Evolutionary conservation across 2,113 vertebrate species (phyloP).

Genomic region (Redunca redunca): DNA sequence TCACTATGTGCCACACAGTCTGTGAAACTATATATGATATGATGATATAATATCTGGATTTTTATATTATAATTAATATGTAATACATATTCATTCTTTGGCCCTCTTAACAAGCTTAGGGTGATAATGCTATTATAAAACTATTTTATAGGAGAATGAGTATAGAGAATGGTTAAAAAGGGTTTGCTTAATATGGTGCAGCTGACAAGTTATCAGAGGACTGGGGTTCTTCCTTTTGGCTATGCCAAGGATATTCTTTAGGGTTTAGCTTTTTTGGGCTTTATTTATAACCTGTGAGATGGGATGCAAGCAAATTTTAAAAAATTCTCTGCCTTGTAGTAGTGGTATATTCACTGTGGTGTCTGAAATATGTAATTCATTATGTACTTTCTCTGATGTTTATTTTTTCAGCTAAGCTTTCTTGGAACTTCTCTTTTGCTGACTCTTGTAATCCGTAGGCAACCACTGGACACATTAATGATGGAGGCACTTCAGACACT

Average conservation of each 20-base stretch:
- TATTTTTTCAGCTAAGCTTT: neutral
- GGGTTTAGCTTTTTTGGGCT: neutral
- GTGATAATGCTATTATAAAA: neutral
- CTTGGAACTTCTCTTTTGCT: neutral
- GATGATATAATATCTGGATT: neutral
- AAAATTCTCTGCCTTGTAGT: neutral
- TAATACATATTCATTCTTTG: neutral
- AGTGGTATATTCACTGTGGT: neutral
- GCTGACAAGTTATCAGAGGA: neutral
- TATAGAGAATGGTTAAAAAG: neutral
- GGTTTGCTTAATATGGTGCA: neutral
- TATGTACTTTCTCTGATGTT: neutral
- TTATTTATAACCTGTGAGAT: neutral
- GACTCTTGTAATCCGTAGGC: neutral
- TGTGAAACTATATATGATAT: neutral
- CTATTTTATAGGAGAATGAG: neutral
- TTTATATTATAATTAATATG: neutral
- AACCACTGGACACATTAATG: neutral
- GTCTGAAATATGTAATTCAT: neutral
- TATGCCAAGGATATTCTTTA: neutral
- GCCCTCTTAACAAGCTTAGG: neutral
- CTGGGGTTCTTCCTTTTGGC: neutral
- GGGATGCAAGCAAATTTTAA: neutral
- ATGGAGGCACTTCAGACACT: neutral
- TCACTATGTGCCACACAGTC: neutral